Conservation (phyloP, 2,797 vertebrate genomes). For the Ctenopoma multispine region DNA sequence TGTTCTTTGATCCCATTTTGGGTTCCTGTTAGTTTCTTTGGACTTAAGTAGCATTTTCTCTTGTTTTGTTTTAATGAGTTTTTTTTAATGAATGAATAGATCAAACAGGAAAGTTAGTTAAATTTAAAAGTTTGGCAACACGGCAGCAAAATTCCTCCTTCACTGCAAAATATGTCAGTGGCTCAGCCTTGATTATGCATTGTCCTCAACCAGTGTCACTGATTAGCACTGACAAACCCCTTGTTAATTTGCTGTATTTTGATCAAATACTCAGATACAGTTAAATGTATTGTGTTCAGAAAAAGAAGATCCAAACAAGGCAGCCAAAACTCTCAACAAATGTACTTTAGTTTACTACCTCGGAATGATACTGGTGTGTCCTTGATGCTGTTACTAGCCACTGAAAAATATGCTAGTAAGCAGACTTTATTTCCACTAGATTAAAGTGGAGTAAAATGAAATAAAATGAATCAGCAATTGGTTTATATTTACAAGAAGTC, state of each 20-base stretch:
- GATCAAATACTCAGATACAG: constrained; percentile 2
- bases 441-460: constrained; percentile 23
- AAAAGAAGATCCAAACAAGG: background rate
- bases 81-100: background rate
- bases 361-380: constrained; percentile 28
- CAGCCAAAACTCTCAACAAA: constrained; percentile 4
- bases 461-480: constrained; percentile 17
- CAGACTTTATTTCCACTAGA: background rate
- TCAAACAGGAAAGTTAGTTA: background rate
- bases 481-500: constrained; percentile 16
- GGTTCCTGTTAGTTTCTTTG: background rate
- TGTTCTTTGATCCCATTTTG: background rate
- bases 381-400: constrained; percentile 47
- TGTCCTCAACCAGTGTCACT: constrained; percentile 2
- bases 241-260: background rate
- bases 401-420: background rate
- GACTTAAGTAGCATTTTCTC: constrained; percentile 3
- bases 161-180: background rate
- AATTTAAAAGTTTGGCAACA: background rate
- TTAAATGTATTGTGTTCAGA: background rate
- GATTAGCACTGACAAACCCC: background rate
- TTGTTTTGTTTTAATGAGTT: constrained; percentile 16
- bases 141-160: background rate
- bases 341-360: constrained; percentile 12
- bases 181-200: background rate